Percentiles rank a stretch among this genome's conserved stretches.
phyloP scores from a whole-genome alignment of 1,140 invertebrate genomes.

The Augochlora pura region DNA sequence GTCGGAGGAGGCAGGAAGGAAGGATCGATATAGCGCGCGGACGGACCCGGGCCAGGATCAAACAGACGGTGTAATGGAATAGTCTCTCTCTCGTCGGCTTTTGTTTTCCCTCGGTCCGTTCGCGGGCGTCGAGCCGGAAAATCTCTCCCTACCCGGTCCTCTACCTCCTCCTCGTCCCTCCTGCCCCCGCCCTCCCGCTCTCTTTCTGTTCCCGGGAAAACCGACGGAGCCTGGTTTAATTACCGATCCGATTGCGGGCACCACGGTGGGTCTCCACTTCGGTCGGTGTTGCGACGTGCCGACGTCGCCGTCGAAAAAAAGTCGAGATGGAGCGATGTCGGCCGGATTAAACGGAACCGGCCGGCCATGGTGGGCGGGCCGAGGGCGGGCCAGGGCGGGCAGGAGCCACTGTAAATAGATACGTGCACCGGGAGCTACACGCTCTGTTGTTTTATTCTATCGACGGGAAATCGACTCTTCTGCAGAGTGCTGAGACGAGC shows the following conservation, averaged over 20 bases:
- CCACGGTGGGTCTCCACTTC: slow-evolving; percentile 15
- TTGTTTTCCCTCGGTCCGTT: slow-evolving; percentile 31
- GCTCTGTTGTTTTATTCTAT: neutral
- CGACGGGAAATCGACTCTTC: slow-evolving; percentile 19
- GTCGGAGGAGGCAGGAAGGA: neutral
- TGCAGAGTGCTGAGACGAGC: too few species aligned
- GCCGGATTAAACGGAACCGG: slow-evolving; percentile 23
- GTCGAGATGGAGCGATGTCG: slow-evolving; percentile 20
- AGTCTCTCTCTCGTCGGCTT: slow-evolving; percentile 11
- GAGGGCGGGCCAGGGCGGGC: neutral
- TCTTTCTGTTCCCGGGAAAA: slow-evolving; percentile 4
- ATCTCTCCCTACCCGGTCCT: neutral
- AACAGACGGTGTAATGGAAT: slow-evolving; percentile 44
- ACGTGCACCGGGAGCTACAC: neutral
- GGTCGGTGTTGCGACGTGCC: slow-evolving; percentile 17
- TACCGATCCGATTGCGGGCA: slow-evolving; percentile 39
- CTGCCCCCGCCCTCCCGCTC: too few species aligned
- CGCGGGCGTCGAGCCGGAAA: slow-evolving; percentile 29
- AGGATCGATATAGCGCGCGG: slow-evolving; percentile 38
- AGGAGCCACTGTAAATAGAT: slow-evolving; percentile 35
- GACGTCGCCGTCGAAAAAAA: slow-evolving; percentile 34
- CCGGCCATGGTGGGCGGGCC: neutral
- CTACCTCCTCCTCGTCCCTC: too few species aligned
- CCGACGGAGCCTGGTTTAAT: slow-evolving; percentile 33
- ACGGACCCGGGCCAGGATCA: slow-evolving; percentile 17